Evolutionary conservation across 2,888 invertebrate species (phyloP).

Genomic region (Xestia rhomboidea): DNA sequence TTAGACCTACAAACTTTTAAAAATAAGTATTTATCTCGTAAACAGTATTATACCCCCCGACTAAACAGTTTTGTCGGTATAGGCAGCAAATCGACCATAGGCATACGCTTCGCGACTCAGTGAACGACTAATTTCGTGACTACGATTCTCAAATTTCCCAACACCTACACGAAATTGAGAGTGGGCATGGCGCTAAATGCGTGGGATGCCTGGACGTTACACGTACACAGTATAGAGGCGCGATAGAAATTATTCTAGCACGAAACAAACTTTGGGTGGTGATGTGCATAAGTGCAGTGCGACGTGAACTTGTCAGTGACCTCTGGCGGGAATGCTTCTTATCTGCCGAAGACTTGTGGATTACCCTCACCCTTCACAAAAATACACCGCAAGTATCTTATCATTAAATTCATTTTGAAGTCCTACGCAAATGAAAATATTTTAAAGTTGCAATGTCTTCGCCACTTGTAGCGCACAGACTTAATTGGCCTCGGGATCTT

Average conservation of each 20-base stretch:
- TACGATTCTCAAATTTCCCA: not conserved
- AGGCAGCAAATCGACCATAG: not conserved
- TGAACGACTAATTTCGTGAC: not conserved
- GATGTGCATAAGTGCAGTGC: not conserved
- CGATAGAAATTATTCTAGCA: not conserved
- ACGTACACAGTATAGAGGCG: not conserved
- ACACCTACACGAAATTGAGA: not conserved
- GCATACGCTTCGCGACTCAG: not conserved
- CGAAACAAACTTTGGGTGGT: not conserved
- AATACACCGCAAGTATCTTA: too few species aligned
- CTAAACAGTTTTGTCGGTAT: not conserved
- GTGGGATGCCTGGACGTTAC: not conserved
- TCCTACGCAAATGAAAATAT: not conserved
- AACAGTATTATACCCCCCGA: not conserved
- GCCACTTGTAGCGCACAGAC: conserved; percentile 9
- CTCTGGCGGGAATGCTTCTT: too few species aligned
- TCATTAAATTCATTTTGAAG: not conserved
- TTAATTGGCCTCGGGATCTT: conserved; percentile 16
- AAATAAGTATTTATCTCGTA: not conserved
- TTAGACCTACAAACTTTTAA: not conserved
- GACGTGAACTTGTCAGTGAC: too few species aligned
- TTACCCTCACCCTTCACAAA: too few species aligned
- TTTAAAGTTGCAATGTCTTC: not conserved
- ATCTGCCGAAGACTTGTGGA: too few species aligned
- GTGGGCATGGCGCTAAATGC: not conserved